Percentiles rank a stretch among this genome's conserved stretches.
These are phyloP conservation scores for Pardosa pseudoannulata DNA, from an alignment of 2,888 invertebrate genomes.

Conservation along the genomic window DNA sequence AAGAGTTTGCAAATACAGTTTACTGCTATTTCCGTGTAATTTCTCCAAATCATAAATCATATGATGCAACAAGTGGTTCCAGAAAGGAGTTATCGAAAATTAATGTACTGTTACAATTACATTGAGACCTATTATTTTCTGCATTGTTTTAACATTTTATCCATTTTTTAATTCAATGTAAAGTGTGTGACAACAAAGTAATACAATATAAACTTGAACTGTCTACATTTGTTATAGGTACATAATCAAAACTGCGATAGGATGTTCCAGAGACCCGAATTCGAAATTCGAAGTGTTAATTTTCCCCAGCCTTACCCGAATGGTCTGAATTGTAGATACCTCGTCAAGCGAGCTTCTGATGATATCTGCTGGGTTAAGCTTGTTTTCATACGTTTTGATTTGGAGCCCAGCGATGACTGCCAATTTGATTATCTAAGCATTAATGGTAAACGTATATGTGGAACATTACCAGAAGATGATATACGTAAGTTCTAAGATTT, in stretches of 20 bases:
- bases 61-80: too few relatives aligned
- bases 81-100: too few relatives aligned
- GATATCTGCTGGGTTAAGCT: conserved; percentile 75
- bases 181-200: too few relatives aligned
- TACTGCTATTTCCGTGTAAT: too few relatives aligned
- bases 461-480: conserved; percentile 72
- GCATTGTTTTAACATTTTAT: too few relatives aligned
- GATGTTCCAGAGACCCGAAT: conserved; percentile 56
- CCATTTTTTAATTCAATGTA: too few relatives aligned
- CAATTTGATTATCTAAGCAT: conserved; percentile 75
- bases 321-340: conserved; percentile 73
- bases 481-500: conserved; percentile 70
- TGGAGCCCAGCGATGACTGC: conserved; percentile 74
- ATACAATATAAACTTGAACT: too few relatives aligned
- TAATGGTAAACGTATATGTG: conserved; percentile 74
- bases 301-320: conserved; percentile 72
- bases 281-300: conserved; percentile 73
- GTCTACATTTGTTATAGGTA: conserved; percentile 29
- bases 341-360: conserved; percentile 64
- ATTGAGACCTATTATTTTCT: too few relatives aligned
- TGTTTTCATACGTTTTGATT: conserved; percentile 74
- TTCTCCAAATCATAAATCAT: too few relatives aligned
- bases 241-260: conserved; percentile 66
- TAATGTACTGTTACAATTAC: too few relatives aligned
- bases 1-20: too few relatives aligned